Evolutionary conservation across 2,113 vertebrate genomes (phyloP).

Genomic region (Mus musculus): DNA sequence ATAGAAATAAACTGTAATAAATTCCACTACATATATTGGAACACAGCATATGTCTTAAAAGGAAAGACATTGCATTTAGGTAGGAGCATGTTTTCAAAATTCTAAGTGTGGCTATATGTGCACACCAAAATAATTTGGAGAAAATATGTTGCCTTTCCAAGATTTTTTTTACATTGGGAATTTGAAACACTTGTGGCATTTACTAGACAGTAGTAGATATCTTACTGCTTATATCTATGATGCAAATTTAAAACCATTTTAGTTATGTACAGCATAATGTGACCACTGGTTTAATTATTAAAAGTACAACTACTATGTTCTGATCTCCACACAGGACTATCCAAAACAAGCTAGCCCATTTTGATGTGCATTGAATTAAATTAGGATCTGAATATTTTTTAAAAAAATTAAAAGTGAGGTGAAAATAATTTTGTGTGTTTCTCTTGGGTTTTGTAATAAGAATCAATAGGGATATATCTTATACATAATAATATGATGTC

Average conservation of each 20-base stretch:
- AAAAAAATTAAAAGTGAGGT: constrained; percentile 3
- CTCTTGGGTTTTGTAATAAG: not conserved
- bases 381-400: not conserved
- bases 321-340: not conserved
- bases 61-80: not conserved
- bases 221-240: not conserved
- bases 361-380: constrained; percentile 13
- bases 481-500: not conserved
- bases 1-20: not conserved
- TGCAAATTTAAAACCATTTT: not conserved
- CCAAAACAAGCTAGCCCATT: not conserved
- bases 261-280: not conserved
- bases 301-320: not conserved
- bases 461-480: not conserved
- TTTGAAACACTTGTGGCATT: not conserved
- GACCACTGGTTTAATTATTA: not conserved
- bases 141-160: not conserved
- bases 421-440: not conserved
- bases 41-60: not conserved
- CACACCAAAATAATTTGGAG: not conserved
- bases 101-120: not conserved
- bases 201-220: not conserved
- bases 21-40: not conserved
- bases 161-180: not conserved
- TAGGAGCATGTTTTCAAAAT: not conserved